Evolutionary conservation across 2,888 invertebrate genomes (phyloP).

Genomic region (Cephus sareptanus): DNA sequence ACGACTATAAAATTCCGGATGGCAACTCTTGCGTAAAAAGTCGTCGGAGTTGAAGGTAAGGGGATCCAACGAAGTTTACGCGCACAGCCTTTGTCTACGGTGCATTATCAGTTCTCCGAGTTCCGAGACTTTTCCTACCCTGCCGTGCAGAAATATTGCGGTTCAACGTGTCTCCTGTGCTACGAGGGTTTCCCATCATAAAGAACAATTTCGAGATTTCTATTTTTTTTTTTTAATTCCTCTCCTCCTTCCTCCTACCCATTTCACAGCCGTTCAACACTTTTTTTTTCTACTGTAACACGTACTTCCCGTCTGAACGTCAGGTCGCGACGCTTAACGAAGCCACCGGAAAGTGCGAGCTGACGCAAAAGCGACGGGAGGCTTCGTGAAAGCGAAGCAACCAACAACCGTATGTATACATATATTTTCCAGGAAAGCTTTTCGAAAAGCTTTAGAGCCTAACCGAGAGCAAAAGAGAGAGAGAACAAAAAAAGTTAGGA

Average conservation of each 20-base stretch:
- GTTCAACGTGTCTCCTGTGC: not conserved
- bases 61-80: not conserved
- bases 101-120: constrained; percentile 1
- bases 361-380: constrained; percentile 15
- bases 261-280: not conserved
- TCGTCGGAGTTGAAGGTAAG: not conserved
- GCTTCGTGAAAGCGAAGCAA: constrained; percentile 9
- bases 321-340: constrained; percentile 3
- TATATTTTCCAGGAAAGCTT: constrained; percentile 19
- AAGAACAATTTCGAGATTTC: not conserved
- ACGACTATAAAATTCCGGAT: not conserved
- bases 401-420: not conserved
- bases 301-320: not conserved
- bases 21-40: not conserved
- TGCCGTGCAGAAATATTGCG: not conserved
- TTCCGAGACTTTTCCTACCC: not conserved
- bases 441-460: not conserved
- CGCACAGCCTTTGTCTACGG: not conserved
- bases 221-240: not conserved
- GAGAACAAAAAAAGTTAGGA: not conserved
- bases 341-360: constrained; percentile 1
- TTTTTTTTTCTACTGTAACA: not conserved
- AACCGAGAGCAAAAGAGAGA: not conserved
- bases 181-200: not conserved
- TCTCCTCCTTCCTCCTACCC: not conserved